phyloP scores from a whole-genome alignment of 2,797 vertebrate genomes.

The Premnoplex brunnescens region DNA sequence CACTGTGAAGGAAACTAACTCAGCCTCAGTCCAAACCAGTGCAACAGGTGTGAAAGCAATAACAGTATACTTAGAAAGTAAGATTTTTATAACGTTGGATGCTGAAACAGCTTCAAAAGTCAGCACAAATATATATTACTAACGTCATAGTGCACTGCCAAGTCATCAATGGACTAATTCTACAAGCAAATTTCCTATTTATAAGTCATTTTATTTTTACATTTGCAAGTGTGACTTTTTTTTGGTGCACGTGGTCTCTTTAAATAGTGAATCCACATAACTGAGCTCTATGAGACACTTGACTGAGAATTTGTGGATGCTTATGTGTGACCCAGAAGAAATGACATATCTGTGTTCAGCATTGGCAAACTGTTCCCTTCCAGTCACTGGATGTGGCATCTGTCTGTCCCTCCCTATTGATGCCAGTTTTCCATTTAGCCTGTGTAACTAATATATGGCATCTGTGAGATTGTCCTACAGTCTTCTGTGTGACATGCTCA shows the following conservation, averaged over 20 bases:
- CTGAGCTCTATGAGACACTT: neutral
- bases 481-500: neutral
- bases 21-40: fast-evolving
- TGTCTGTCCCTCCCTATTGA: neutral
- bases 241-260: neutral
- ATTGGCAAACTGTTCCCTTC: neutral
- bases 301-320: neutral
- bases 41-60: neutral
- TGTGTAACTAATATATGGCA: neutral
- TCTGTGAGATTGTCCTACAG: neutral
- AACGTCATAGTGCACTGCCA: neutral
- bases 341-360: neutral
- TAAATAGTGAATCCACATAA: neutral
- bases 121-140: neutral
- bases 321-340: neutral
- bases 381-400: neutral
- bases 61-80: neutral
- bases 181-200: neutral
- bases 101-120: neutral
- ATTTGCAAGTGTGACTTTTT: neutral
- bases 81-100: neutral
- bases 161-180: neutral
- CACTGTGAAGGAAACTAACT: neutral
- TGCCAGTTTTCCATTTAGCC: neutral
- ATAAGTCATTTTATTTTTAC: neutral